These are phyloP conservation scores for Proales similis DNA, from an alignment of 1,140 invertebrate species.

Conservation along the genomic window DNA sequence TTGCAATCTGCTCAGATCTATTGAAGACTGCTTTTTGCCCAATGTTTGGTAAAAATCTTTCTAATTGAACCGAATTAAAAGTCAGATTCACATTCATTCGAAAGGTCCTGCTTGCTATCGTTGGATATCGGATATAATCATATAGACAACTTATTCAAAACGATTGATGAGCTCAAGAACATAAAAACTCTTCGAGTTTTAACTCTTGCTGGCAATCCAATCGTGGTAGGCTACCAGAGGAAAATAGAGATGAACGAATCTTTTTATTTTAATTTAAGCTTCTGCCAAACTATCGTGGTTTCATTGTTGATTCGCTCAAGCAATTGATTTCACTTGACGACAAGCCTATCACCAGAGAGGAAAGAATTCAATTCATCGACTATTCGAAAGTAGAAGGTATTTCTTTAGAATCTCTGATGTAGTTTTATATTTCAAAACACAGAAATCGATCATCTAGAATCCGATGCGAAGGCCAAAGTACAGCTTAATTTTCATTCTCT, in stretches of 20 bases:
- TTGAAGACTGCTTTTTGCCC: slow-evolving; percentile 18
- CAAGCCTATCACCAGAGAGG: slow-evolving; percentile 22
- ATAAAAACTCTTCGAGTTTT: slow-evolving; percentile 18
- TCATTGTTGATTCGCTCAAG: slow-evolving; percentile 5
- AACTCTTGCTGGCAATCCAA: slow-evolving; percentile 16
- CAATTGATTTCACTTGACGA: slow-evolving; percentile 24
- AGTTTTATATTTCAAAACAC: background rate
- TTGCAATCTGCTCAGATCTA: slow-evolving; percentile 1
- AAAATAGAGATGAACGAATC: no score
- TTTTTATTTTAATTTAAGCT: no score
- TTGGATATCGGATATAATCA: slow-evolving; percentile 10
- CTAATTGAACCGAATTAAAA: no score
- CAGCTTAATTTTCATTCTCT: slow-evolving; percentile 7
- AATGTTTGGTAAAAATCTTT: slow-evolving; percentile 26
- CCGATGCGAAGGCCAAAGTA: no score
- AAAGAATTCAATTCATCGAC: slow-evolving; percentile 20
- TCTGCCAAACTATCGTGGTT: slow-evolving; percentile 16
- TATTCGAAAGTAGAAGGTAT: background rate
- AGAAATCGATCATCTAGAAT: background rate
- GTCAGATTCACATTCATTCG: no score
- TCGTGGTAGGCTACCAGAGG: no score
- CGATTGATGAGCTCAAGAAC: slow-evolving; percentile 10
- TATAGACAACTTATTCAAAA: slow-evolving; percentile 5
- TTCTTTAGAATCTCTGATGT: background rate
- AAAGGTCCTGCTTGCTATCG: slow-evolving; percentile 13